phyloP scores from a whole-genome alignment of 37 sponge, comb jelly and placozoan species.

The Chondrilla cf. caribensis region DNA sequence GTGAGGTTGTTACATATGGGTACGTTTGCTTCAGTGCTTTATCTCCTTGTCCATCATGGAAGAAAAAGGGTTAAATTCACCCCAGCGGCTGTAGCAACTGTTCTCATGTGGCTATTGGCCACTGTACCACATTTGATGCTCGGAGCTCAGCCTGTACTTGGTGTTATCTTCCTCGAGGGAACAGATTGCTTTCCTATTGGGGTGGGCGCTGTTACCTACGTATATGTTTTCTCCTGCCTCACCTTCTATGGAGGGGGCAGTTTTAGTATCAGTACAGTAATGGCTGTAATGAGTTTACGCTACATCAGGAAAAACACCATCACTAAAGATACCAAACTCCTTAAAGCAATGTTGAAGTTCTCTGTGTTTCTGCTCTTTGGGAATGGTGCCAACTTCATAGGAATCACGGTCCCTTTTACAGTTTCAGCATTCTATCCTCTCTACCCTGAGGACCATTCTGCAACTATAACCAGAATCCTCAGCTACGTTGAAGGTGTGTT shows the following conservation, averaged over 20 bases:
- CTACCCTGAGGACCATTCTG: background rate
- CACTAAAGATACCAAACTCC: background rate
- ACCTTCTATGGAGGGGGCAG: background rate
- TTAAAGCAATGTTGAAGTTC: constrained; percentile 7
- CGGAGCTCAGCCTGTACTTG: background rate
- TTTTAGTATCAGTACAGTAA: background rate
- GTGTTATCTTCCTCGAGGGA: background rate
- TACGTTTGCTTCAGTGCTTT: background rate
- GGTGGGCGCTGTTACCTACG: background rate
- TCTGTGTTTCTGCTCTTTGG: constrained; percentile 3
- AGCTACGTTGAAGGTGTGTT: constrained; percentile 1
- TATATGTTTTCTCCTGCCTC: background rate
- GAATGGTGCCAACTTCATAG: background rate
- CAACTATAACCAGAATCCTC: background rate
- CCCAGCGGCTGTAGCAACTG: too few relatives aligned
- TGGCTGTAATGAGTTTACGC: background rate
- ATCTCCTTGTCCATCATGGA: background rate
- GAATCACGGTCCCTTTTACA: background rate
- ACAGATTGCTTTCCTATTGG: background rate
- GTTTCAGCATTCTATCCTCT: background rate
- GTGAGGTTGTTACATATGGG: background rate
- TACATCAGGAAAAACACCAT: constrained; percentile 2
- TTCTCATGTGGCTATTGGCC: background rate
- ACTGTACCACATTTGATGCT: background rate
- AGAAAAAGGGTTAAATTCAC: background rate